phyloP scores from a whole-genome alignment of 2,113 vertebrate species.

The Falco punctatus region DNA sequence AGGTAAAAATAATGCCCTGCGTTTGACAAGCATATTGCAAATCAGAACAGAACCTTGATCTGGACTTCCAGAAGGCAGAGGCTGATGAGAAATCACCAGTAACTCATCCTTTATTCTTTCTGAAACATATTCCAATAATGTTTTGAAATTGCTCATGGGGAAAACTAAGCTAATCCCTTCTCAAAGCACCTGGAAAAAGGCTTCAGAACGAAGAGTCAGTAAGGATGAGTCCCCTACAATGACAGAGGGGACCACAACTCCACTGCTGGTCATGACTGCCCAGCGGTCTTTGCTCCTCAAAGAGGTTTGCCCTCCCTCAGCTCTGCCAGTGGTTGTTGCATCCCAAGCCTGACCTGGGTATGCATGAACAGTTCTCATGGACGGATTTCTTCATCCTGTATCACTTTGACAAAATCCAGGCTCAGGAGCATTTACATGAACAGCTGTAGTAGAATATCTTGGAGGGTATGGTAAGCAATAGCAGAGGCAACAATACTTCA shows the following conservation, averaged over 20 bases:
- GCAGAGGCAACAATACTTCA: neutral
- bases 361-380: neutral
- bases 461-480: neutral
- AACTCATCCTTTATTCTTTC: neutral
- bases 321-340: neutral
- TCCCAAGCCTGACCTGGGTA: neutral
- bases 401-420: neutral
- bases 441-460: neutral
- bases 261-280: neutral
- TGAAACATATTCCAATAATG: neutral
- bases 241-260: neutral
- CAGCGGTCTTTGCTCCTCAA: fast-evolving
- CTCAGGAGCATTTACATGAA: neutral
- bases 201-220: neutral
- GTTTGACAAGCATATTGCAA: neutral
- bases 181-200: neutral
- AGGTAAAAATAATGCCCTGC: neutral
- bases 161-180: neutral
- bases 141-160: neutral
- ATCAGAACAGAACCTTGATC: neutral
- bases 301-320: neutral
- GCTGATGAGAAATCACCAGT: neutral
- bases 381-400: neutral
- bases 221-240: neutral
- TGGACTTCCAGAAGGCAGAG: neutral